phyloP scores from a whole-genome alignment of 1,140 invertebrate genomes.

The Amyelois transitella region DNA sequence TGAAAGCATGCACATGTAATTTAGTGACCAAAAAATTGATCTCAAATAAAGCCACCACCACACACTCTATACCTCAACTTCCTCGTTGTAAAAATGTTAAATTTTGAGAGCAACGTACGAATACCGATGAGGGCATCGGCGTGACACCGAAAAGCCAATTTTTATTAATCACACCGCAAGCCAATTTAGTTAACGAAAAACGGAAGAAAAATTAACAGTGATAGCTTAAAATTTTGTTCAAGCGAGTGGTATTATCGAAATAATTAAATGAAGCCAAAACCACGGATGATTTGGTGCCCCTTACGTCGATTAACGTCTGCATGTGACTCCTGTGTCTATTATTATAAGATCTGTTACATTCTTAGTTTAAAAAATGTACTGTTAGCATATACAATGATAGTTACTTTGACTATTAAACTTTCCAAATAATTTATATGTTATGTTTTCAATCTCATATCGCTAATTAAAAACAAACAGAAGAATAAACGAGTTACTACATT shows the following conservation, averaged over 20 bases:
- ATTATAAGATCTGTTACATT: too few species aligned
- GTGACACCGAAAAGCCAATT: slow-evolving; percentile 53
- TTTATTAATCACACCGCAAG: slow-evolving; percentile 72
- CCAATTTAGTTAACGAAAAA: slow-evolving; percentile 65
- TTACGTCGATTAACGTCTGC: slow-evolving; percentile 19
- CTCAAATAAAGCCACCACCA: slow-evolving; percentile 69
- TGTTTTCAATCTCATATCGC: too few species aligned
- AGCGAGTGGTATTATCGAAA: slow-evolving; percentile 68
- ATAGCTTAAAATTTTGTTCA: slow-evolving; percentile 66
- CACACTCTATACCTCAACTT: slow-evolving; percentile 73
- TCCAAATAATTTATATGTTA: too few species aligned
- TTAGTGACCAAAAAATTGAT: slow-evolving; percentile 46
- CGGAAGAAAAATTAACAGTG: slow-evolving; percentile 65
- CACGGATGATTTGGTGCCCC: slow-evolving; percentile 59
- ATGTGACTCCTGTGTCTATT: slow-evolving; percentile 10
- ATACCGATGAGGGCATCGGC: slow-evolving; percentile 28
- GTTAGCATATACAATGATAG: too few species aligned
- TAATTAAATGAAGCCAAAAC: slow-evolving; percentile 72
- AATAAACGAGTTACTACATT: too few species aligned
- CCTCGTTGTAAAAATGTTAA: slow-evolving; percentile 61
- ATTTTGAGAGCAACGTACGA: slow-evolving; percentile 58
- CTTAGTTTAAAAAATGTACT: too few species aligned
- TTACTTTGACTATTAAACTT: too few species aligned
- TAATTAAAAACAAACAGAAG: too few species aligned
- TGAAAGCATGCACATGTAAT: slow-evolving; percentile 69